Evolutionary conservation across 2,113 vertebrate species (phyloP).

Genomic region (Cebus imitator): DNA sequence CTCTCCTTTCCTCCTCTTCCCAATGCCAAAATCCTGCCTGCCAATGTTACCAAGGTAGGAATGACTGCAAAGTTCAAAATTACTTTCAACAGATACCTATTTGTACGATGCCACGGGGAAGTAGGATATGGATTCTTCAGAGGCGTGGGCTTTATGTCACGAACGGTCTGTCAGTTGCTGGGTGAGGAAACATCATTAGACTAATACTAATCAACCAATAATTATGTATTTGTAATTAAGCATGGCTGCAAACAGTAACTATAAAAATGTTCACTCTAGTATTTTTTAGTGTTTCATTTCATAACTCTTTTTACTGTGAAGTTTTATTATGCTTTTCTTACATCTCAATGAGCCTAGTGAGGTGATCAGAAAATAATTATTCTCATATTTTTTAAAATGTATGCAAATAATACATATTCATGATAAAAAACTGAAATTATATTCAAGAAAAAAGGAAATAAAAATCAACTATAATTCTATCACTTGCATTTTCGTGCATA

Average conservation of each 20-base stretch:
- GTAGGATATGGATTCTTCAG: background rate
- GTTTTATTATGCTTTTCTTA: background rate
- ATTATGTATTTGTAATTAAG: background rate
- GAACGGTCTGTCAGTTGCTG: background rate
- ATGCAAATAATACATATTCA: background rate
- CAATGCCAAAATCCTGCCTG: background rate
- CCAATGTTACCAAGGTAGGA: background rate
- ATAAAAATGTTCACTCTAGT: background rate
- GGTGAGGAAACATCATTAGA: background rate
- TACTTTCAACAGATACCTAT: background rate
- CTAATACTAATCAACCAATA: background rate
- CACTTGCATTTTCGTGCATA: background rate
- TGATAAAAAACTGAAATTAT: conserved; percentile 12
- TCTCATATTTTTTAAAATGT: background rate
- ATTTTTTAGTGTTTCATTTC: background rate
- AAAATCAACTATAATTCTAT: conserved; percentile 31
- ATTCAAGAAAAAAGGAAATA: conserved; percentile 26
- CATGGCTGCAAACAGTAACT: background rate
- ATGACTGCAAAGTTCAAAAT: background rate
- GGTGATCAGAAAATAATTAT: background rate
- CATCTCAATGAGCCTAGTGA: background rate
- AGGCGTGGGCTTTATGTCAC: background rate
- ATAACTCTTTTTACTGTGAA: background rate
- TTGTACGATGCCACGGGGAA: background rate
- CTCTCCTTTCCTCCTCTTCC: background rate